Evolutionary conservation across 1,140 invertebrate species (phyloP), one percentile per base, ranked within the genome.

Genomic region (Lepidurus packardi): DNA sequence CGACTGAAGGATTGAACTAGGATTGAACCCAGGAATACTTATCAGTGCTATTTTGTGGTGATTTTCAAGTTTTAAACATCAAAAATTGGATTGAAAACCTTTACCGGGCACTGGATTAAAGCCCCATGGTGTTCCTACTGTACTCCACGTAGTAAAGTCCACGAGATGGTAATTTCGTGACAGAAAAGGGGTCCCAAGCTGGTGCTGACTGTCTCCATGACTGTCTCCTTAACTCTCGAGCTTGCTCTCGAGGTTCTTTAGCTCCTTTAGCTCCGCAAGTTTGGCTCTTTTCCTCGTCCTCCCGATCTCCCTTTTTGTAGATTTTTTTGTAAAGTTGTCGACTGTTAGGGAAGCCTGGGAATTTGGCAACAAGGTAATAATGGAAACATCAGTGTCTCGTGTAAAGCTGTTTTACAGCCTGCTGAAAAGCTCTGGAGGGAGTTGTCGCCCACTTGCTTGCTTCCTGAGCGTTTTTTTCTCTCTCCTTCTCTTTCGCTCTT

Each of bases 381-480:
- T 65, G 53, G 53, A 65, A 65, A 65, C 53, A 65, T 65, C 53
- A 65, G 53, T 65, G 53, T 65, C 53, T 65, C 7, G 53, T 65
- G 53, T 65, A 65, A 65, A 65, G 53, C 53, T 65, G 53, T 65
- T 65, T 65, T 65, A 65, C 53, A 65, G 53, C 53, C 53, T 65
- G 53, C 53, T 65, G 53, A 65, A 65, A 65, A 65, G 53, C 53
- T 65, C 53, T 65, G 21, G 53, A 65, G 53, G 53, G 53, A 65
- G 53, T 65, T n/a, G 53, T 65, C 53, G 53, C 53, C 45, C 53
- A 65, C 53, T 65, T 65, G 53, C 53, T 65, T 65, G 53, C 53
- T 65, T 65, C 53, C 53, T 16, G 53, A 65, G 21, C 53, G 16
- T n/a, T 65, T 65, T 65, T 65, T 65, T 1, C 21, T 65, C 21